Percentiles rank a stretch among this genome's conserved stretches.
phyloP scores from a whole-genome alignment of 2,113 vertebrate genomes.

The Actenoides hombroni region DNA sequence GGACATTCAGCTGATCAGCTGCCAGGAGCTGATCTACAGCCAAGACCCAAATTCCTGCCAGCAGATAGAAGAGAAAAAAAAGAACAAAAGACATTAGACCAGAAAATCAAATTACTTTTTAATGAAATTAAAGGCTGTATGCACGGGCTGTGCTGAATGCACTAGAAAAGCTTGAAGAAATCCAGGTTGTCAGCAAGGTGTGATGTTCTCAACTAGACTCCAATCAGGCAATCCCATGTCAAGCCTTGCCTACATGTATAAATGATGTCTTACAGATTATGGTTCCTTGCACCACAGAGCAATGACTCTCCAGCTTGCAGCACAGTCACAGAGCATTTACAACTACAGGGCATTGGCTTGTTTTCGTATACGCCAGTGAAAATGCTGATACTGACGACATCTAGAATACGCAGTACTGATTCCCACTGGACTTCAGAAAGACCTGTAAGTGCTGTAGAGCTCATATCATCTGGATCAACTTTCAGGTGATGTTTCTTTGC shows the following conservation, averaged over 20 bases:
- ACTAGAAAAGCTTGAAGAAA: not conserved
- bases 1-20: not conserved
- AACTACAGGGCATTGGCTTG: not conserved
- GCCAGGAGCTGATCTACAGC: not conserved
- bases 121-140: not conserved
- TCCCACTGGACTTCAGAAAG: not conserved
- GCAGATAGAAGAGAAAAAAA: not conserved
- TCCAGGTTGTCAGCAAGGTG: not conserved
- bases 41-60: conserved; percentile 5
- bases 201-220: not conserved
- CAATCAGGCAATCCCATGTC: fast-evolving
- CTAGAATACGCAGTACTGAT: not conserved
- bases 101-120: not conserved
- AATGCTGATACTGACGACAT: not conserved
- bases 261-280: not conserved
- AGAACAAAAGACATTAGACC: not conserved
- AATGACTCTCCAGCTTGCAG: not conserved
- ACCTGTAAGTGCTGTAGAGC: not conserved
- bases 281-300: not conserved
- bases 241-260: not conserved
- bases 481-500: not conserved
- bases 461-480: not conserved
- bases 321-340: not conserved
- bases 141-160: fast-evolving
- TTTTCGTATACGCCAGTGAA: not conserved